Evolutionary conservation across 2,797 vertebrate species (phyloP).

Genomic region (Oryzias sinensis): DNA sequence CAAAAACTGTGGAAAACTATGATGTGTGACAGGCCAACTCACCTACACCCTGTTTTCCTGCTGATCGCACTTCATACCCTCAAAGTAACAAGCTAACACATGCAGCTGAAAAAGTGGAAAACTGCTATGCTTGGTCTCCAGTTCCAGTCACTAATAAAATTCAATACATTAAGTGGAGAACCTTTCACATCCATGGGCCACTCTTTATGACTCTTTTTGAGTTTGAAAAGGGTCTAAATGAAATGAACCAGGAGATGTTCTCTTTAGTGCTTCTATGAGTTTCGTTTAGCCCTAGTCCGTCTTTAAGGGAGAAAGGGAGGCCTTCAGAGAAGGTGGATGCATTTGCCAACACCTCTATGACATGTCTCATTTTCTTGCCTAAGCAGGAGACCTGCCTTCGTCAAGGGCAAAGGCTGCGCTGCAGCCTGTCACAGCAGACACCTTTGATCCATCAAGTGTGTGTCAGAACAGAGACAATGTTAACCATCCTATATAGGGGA

Average conservation of each 20-base stretch:
- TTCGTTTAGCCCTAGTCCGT: slow-evolving; percentile 20
- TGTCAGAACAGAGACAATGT: slow-evolving; percentile 58
- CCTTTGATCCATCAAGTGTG: slow-evolving; percentile 58
- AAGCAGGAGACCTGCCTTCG: slow-evolving; percentile 54
- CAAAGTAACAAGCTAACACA: not conserved
- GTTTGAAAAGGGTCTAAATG: not conserved
- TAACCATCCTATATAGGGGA: slow-evolving; percentile 38
- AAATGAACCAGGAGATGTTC: not conserved
- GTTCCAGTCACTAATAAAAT: not conserved
- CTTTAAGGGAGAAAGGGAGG: slow-evolving; percentile 29
- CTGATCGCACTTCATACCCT: not conserved
- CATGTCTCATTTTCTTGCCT: slow-evolving; percentile 66
- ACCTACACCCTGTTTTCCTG: not conserved
- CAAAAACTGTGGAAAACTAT: not conserved
- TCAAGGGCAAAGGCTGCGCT: slow-evolving; percentile 47
- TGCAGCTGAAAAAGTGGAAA: not conserved
- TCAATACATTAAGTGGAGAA: too few relatives aligned
- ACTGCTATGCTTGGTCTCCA: not conserved
- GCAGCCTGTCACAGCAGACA: slow-evolving; percentile 56
- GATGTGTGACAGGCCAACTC: not conserved
- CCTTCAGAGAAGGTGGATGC: slow-evolving; percentile 49
- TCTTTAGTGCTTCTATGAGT: not conserved
- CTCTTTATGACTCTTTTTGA: too few relatives aligned
- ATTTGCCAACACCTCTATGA: slow-evolving; percentile 42
- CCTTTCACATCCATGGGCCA: too few relatives aligned